Conservation (phyloP, 2,113 vertebrate genomes). For the Calyptomena viridis region DNA sequence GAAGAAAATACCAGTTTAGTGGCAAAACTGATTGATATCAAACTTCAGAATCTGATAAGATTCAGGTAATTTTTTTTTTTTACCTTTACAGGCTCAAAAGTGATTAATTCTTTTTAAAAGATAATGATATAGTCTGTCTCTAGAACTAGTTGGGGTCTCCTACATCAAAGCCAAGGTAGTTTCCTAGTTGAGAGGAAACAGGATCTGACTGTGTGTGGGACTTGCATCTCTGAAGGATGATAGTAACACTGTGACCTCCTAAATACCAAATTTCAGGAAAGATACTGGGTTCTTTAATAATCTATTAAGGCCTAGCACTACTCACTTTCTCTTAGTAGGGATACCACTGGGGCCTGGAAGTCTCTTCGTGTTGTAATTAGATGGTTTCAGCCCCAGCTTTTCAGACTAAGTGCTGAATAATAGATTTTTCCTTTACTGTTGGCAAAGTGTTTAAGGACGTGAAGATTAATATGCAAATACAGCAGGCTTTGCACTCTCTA, state of each 20-base stretch:
- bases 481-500: neutral
- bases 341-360: neutral
- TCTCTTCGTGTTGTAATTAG: neutral
- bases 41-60: conserved; percentile 62
- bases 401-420: neutral
- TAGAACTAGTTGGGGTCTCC: neutral
- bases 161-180: neutral
- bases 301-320: neutral
- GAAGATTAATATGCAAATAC: neutral
- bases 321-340: neutral
- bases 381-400: neutral
- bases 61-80: conserved; percentile 66
- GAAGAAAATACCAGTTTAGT: conserved; percentile 78
- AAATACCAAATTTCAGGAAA: neutral
- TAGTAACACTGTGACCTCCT: neutral
- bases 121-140: neutral
- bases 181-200: neutral
- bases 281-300: neutral
- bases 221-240: neutral
- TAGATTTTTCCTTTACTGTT: neutral
- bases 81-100: neutral
- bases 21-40: conserved; percentile 68
- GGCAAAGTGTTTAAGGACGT: neutral
- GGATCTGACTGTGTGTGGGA: neutral
- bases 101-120: neutral